A percentile compares a stretch with the other conserved stretches of the same genome.
phyloP scores from a whole-genome alignment of 2,888 invertebrate species.

The Lingula anatina region DNA sequence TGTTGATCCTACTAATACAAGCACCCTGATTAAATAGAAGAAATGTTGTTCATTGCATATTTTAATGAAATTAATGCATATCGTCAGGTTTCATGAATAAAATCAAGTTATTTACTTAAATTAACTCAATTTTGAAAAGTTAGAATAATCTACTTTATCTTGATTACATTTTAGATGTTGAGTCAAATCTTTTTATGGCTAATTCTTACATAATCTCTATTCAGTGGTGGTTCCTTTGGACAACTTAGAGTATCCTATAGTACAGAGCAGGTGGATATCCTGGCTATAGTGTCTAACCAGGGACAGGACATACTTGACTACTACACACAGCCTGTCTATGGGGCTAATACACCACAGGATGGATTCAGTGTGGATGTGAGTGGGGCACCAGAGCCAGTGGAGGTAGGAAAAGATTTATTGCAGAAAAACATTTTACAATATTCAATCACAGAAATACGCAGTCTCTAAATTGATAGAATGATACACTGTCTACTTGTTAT shows the following conservation, averaged over 20 bases:
- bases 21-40: no score
- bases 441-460: no score
- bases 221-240: constrained; percentile 42
- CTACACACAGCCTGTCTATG: constrained; percentile 17
- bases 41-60: no score
- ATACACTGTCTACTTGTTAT: no score
- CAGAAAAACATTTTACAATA: not conserved
- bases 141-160: no score
- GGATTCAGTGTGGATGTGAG: constrained; percentile 16
- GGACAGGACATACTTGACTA: constrained; percentile 15
- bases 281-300: constrained; percentile 12
- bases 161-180: no score
- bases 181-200: not conserved
- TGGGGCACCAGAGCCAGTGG: constrained; percentile 14
- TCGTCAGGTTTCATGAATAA: no score
- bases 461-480: not conserved
- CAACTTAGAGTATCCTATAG: constrained; percentile 33
- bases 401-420: constrained; percentile 14
- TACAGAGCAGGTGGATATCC: constrained; percentile 17
- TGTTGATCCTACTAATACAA: no score
- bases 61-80: no score
- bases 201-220: constrained; percentile 5
- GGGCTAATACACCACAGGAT: constrained; percentile 9
- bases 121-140: no score
- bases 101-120: no score